These are phyloP conservation scores for Alauda arvensis DNA, from an alignment of 2,797 vertebrate genomes.

Conservation along the genomic window DNA sequence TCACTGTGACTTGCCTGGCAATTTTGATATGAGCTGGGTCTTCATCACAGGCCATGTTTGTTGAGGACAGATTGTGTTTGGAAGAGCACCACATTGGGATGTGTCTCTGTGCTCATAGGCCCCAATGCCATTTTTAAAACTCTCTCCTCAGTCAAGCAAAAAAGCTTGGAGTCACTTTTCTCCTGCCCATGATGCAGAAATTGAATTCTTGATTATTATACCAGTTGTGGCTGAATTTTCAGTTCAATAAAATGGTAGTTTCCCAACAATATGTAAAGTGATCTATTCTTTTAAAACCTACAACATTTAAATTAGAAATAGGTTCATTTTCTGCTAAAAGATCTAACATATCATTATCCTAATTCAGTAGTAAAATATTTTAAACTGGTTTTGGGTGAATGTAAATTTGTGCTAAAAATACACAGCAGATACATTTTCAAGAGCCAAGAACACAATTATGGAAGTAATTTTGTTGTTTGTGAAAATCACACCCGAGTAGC, in stretches of 20 bases:
- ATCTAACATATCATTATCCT: background rate
- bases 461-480: background rate
- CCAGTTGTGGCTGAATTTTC: background rate
- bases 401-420: constrained; percentile 3
- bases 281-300: background rate
- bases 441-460: background rate
- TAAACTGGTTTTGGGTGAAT: background rate
- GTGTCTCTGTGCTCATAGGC: background rate
- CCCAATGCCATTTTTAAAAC: background rate
- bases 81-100: background rate
- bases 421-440: background rate
- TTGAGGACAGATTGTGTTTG: background rate
- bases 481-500: background rate
- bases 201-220: constrained; percentile 4
- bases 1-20: background rate
- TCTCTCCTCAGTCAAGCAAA: background rate
- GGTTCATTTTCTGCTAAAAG: background rate
- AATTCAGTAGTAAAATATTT: constrained; percentile 5
- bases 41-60: background rate
- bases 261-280: background rate
- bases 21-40: constrained; percentile 20
- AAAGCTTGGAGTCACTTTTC: background rate
- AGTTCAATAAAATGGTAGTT: background rate
- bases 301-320: background rate
- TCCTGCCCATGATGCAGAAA: background rate